Percentiles rank a stretch among this genome's conserved stretches.
phyloP scores from a whole-genome alignment of 2,888 invertebrate species.

The Patella caerulea region DNA sequence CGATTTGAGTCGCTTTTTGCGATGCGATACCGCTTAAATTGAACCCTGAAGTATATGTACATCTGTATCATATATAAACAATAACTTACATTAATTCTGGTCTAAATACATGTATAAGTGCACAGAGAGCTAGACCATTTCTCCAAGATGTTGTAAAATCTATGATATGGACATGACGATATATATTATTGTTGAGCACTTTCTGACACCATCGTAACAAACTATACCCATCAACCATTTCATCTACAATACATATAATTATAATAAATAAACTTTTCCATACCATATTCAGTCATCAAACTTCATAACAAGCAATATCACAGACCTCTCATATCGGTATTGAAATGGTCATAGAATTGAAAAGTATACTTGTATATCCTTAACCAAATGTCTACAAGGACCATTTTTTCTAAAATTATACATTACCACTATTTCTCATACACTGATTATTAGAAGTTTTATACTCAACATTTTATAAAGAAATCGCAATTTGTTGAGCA shows the following conservation, averaged over 20 bases:
- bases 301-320: background rate
- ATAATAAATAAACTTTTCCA: background rate
- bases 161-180: constrained; percentile 73
- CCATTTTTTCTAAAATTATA: too few species aligned
- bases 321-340: background rate
- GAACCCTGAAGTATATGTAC: too few species aligned
- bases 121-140: constrained; percentile 80
- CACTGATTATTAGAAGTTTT: too few species aligned
- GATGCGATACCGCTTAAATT: too few species aligned
- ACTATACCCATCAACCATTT: constrained; percentile 75
- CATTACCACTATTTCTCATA: too few species aligned
- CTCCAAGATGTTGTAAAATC: constrained; percentile 82
- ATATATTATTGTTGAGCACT: constrained; percentile 79
- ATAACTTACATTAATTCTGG: constrained; percentile 80
- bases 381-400: too few species aligned
- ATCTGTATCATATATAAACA: too few species aligned
- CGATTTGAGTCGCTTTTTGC: too few species aligned
- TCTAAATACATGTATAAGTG: constrained; percentile 87
- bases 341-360: background rate
- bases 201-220: constrained; percentile 84
- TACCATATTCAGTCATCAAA: background rate
- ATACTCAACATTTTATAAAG: too few species aligned
- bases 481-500: too few species aligned
- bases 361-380: background rate
- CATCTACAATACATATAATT: constrained; percentile 36